Conservation (phyloP, 2,797 vertebrate species). For the Sebastolobus alascanus region DNA sequence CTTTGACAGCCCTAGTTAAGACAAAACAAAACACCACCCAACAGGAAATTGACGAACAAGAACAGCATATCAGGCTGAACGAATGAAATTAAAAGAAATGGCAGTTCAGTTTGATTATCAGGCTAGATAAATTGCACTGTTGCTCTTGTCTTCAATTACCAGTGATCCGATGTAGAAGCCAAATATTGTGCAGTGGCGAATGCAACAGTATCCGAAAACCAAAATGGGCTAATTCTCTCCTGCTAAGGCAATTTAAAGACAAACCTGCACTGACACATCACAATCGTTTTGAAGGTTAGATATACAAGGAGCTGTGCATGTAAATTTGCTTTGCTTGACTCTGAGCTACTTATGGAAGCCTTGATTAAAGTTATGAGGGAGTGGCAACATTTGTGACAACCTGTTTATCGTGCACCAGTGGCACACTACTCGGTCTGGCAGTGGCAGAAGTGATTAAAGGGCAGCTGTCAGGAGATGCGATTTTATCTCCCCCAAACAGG, state of each 20-base stretch:
- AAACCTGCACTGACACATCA: neutral
- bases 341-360: neutral
- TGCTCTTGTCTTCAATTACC: constrained; percentile 9
- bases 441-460: constrained; percentile 79
- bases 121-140: neutral
- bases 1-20: no score
- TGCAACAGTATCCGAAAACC: constrained; percentile 16
- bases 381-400: constrained; percentile 7
- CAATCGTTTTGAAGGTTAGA: neutral
- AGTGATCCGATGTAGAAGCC: constrained; percentile 5
- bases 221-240: constrained; percentile 16
- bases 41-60: neutral
- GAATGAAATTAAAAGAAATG: constrained; percentile 5
- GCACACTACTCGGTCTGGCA: constrained; percentile 53
- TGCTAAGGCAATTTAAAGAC: neutral
- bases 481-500: constrained; percentile 81
- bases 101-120: neutral
- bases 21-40: neutral
- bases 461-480: constrained; percentile 79
- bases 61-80: neutral
- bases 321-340: neutral
- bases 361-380: constrained; percentile 22
- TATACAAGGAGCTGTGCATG: neutral
- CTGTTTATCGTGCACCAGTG: constrained; percentile 48
- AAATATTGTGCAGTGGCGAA: constrained; percentile 21